phyloP scores from a whole-genome alignment of 2,888 invertebrate species.

The Trissoscelio sp. region DNA sequence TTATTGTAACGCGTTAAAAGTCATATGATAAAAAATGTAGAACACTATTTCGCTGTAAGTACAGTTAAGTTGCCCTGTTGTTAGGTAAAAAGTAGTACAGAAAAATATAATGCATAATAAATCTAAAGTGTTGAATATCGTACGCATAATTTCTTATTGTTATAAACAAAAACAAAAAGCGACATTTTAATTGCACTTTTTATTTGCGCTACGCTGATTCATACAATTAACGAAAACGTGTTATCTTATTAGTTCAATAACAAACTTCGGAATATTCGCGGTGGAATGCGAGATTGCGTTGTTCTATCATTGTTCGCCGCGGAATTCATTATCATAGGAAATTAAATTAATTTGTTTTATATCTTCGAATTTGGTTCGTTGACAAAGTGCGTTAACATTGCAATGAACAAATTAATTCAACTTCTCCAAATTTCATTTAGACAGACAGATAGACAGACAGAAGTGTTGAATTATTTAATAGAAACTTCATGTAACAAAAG shows the following conservation, averaged over 20 bases:
- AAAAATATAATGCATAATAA: neutral
- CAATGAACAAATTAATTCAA: constrained; percentile 4
- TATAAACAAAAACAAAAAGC: neutral
- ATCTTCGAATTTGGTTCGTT: constrained; percentile 9
- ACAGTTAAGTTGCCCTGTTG: neutral
- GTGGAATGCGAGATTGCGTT: constrained; percentile 1
- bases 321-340: constrained; percentile 12
- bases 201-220: neutral
- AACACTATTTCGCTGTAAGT: neutral
- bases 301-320: neutral
- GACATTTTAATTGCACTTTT: neutral
- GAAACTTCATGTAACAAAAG: constrained; percentile 15
- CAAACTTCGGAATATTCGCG: neutral
- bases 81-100: neutral
- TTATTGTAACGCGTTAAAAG: neutral
- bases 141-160: too few species aligned
- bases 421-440: neutral
- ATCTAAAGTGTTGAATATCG: neutral
- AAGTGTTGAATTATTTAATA: neutral
- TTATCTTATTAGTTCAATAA: constrained; percentile 18
- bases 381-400: constrained; percentile 7
- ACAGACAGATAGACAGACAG: too few species aligned
- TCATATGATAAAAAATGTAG: neutral
- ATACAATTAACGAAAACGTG: constrained; percentile 5
- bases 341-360: constrained; percentile 2